Evolutionary conservation across 1,140 invertebrate species (phyloP).

Genomic region (Apis mellifera): Amel_HAv3.1 CM009932.2:10763501-10764000

Average conservation of each 20-base stretch:
- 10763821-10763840: slow-evolving; percentile 37
- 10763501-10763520: slow-evolving; percentile 13
- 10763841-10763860: slow-evolving; percentile 42
- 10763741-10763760: slow-evolving; percentile 54
- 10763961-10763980: slow-evolving; percentile 74
- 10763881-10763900: slow-evolving; percentile 79
- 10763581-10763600: slow-evolving; percentile 9
- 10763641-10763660: slow-evolving; percentile 82
- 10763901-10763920: slow-evolving; percentile 80
- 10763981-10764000: slow-evolving; percentile 64
- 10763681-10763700: slow-evolving; percentile 73
- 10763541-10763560: slow-evolving; percentile 1
- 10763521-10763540: slow-evolving; percentile 3
- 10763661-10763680: slow-evolving; percentile 77
- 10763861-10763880: slow-evolving; percentile 70
- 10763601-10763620: slow-evolving; percentile 74
- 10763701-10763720: slow-evolving; percentile 69
- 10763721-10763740: slow-evolving; percentile 78
- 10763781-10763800: slow-evolving; percentile 41
- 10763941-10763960: slow-evolving; percentile 82
- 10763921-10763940: slow-evolving; percentile 78
- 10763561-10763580: neutral
- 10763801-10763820: slow-evolving; percentile 49
- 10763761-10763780: neutral
- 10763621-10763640: slow-evolving; percentile 74